phyloP scores from a whole-genome alignment of 2,113 vertebrate genomes.

The Tupaia tana region DNA sequence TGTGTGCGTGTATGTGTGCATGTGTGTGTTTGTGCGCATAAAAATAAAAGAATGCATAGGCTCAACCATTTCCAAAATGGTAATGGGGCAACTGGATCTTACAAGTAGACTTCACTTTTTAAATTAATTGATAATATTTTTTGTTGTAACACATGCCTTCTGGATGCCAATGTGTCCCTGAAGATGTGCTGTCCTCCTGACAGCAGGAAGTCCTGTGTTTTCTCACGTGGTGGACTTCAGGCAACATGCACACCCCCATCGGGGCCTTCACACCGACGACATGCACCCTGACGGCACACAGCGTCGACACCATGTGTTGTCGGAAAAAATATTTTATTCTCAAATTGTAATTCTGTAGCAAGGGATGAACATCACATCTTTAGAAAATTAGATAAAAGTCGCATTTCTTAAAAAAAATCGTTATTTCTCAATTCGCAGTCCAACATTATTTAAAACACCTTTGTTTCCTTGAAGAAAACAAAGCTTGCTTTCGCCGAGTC shows the following conservation, averaged over 20 bases:
- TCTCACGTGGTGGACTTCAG: slow-evolving; percentile 93
- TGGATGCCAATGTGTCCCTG: slow-evolving; percentile 92
- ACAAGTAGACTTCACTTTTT: slow-evolving; percentile 26
- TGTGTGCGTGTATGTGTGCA: too few relatives aligned
- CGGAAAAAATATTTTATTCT: slow-evolving; percentile 72
- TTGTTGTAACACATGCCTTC: slow-evolving; percentile 89
- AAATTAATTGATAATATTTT: slow-evolving; percentile 79
- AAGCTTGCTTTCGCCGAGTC: slow-evolving; percentile 45
- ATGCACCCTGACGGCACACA: slow-evolving; percentile 78
- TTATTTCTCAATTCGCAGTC: slow-evolving; percentile 47
- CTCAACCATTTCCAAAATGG: neutral
- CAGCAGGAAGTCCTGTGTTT: slow-evolving; percentile 88
- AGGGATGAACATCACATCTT: slow-evolving; percentile 62
- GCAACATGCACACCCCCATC: slow-evolving; percentile 80
- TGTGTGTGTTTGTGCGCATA: too few relatives aligned
- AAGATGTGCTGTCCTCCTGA: slow-evolving; percentile 93
- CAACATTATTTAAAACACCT: slow-evolving; percentile 58
- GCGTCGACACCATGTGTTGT: slow-evolving; percentile 77
- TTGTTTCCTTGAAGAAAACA: slow-evolving; percentile 74
- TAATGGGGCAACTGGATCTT: slow-evolving; percentile 8
- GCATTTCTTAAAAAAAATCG: too few relatives aligned
- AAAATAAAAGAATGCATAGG: neutral
- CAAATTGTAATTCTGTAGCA: slow-evolving; percentile 55
- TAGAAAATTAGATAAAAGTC: slow-evolving; percentile 66
- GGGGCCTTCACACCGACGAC: slow-evolving; percentile 76